Percentiles rank a stretch among this genome's conserved stretches.
Conservation (phyloP, 1,140 invertebrate species). For the Eumaeus atala region DNA sequence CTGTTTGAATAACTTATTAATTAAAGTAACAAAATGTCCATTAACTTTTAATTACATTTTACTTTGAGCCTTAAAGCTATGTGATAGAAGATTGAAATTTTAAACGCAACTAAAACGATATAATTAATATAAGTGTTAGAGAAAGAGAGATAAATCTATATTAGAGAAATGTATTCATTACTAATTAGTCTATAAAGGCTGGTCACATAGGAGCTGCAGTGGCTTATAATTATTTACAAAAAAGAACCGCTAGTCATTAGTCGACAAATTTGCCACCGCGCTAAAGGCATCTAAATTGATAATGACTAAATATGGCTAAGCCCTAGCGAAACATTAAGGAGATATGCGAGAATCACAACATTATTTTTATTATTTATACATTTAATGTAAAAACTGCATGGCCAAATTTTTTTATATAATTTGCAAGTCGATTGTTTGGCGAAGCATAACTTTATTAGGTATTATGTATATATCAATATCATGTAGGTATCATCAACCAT, state of each 20-base stretch:
- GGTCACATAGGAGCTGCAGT: constrained; percentile 39
- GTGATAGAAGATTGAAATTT: neutral
- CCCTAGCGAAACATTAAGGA: constrained; percentile 43
- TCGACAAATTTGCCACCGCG: constrained; percentile 39
- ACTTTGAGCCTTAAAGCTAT: neutral
- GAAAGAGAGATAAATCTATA: constrained; percentile 3
- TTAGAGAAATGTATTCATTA: neutral
- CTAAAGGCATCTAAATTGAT: constrained; percentile 69
- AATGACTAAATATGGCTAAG: constrained; percentile 49
- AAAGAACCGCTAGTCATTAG: constrained; percentile 12
- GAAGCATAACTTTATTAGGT: too few relatives aligned
- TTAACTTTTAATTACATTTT: neutral
- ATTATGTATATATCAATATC: too few relatives aligned
- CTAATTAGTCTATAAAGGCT: neutral
- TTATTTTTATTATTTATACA: constrained; percentile 26
- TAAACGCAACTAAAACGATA: neutral
- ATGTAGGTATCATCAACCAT: too few relatives aligned
- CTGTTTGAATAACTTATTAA: too few relatives aligned
- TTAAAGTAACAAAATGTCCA: too few relatives aligned
- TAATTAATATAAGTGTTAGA: neutral
- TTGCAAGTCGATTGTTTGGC: too few relatives aligned
- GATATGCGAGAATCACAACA: constrained; percentile 67
- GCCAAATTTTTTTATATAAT: too few relatives aligned
- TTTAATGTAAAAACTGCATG: neutral
- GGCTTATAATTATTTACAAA: constrained; percentile 24